A percentile compares a stretch with the other conserved stretches of the same genome.
Evolutionary conservation across 2,888 invertebrate genomes (phyloP).

Genomic region (Lepidochitona cinerea): DNA sequence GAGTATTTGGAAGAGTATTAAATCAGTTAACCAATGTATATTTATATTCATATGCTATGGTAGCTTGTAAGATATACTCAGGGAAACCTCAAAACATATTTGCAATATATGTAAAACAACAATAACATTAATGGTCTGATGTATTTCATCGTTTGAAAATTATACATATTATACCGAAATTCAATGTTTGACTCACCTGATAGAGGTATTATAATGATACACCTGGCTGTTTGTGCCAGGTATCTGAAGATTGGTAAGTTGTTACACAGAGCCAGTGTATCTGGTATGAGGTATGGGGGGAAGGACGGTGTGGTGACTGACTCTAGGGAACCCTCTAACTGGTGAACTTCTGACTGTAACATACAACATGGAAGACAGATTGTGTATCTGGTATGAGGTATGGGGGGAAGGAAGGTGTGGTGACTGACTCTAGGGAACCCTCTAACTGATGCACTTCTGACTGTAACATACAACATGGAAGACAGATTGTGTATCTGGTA

Average conservation of each 20-base stretch:
- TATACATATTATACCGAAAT: no score
- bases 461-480: constrained; percentile 42
- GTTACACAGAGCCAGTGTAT: constrained; percentile 84
- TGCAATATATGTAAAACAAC: no score
- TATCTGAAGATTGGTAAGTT: constrained; percentile 85
- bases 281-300: constrained; percentile 91
- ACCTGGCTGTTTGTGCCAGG: constrained; percentile 85
- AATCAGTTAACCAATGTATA: no score
- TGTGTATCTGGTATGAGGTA: constrained; percentile 92
- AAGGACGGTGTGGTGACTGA: constrained; percentile 69
- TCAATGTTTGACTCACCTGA: constrained; percentile 80
- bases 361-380: no score
- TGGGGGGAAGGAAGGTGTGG: constrained; percentile 77
- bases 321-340: constrained; percentile 78
- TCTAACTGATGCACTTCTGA: constrained; percentile 91
- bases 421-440: constrained; percentile 69
- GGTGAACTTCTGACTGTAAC: constrained; percentile 82
- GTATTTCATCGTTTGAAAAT: no score
- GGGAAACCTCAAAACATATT: no score
- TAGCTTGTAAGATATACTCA: no score
- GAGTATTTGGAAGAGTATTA: no score
- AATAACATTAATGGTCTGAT: no score
- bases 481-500: no score
- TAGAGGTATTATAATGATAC: constrained; percentile 89
- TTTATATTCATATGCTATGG: no score